Evolutionary conservation across 2,113 vertebrate species (phyloP).

Genomic region (Formicarius rufipectus): DNA sequence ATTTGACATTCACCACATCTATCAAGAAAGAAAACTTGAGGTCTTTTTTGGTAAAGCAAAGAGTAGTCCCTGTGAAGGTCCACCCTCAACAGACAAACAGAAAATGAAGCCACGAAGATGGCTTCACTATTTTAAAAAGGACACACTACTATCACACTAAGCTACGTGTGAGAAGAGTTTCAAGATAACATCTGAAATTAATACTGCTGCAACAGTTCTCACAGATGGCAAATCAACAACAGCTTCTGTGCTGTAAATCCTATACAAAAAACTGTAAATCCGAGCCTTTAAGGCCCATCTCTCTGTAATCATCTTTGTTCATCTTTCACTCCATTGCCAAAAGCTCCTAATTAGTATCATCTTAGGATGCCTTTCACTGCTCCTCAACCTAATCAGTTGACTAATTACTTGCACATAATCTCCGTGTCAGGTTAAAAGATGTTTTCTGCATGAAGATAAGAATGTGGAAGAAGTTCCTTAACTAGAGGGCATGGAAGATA

Average conservation of each 20-base stretch:
- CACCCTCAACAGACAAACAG: neutral
- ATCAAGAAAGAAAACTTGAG: neutral
- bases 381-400: slow-evolving; percentile 26
- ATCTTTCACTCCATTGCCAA: slow-evolving; percentile 20
- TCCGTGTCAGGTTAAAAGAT: neutral
- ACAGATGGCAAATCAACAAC: slow-evolving; percentile 34
- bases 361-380: slow-evolving; percentile 42
- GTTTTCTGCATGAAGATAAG: neutral
- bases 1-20: neutral
- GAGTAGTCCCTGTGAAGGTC: neutral
- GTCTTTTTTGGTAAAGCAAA: neutral
- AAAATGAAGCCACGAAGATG: neutral
- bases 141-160: rapidly evolving
- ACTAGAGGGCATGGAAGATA: neutral
- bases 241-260: slow-evolving; percentile 43
- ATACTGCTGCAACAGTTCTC: neutral
- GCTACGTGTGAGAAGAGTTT: neutral
- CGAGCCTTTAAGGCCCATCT: slow-evolving; percentile 1
- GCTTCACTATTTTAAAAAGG: neutral
- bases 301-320: slow-evolving; percentile 45
- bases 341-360: slow-evolving; percentile 58
- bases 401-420: slow-evolving; percentile 40
- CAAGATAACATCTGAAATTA: neutral
- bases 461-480: neutral
- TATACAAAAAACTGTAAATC: slow-evolving; percentile 49